Conservation (phyloP, 2,113 vertebrate genomes). For the Protobothrops flavoviridis region DNA sequence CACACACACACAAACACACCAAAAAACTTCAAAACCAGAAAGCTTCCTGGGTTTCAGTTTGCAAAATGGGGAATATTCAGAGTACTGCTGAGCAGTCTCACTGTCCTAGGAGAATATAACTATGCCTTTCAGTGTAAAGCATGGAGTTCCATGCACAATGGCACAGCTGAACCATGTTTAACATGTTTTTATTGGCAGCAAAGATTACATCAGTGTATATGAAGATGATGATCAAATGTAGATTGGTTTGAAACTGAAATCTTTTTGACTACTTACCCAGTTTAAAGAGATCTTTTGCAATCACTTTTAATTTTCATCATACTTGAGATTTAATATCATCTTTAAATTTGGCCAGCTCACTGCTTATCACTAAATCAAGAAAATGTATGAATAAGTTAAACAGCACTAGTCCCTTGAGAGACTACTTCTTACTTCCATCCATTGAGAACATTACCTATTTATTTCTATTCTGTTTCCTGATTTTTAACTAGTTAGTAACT, state of each 20-base stretch:
- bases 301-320: not conserved
- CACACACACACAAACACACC: constrained; percentile 6
- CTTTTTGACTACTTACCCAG: not conserved
- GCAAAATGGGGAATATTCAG: constrained; percentile 24
- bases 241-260: not conserved
- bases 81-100: not conserved
- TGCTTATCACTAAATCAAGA: not conserved
- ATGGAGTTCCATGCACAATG: not conserved
- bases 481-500: not conserved
- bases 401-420: not conserved
- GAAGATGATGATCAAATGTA: not conserved
- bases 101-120: not conserved
- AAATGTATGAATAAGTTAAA: not conserved
- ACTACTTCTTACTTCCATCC: not conserved
- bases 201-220: not conserved
- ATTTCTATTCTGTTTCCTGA: not conserved
- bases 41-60: constrained; percentile 5
- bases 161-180: not conserved
- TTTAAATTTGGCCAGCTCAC: not conserved
- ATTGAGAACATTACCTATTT: not conserved
- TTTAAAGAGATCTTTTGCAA: not conserved
- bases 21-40: not conserved
- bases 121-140: not conserved
- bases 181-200: not conserved
- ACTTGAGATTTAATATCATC: not conserved